Base-by-base conservation (phyloP, 2,113 vertebrate genomes). In the Muntiacus reevesi region DNA sequence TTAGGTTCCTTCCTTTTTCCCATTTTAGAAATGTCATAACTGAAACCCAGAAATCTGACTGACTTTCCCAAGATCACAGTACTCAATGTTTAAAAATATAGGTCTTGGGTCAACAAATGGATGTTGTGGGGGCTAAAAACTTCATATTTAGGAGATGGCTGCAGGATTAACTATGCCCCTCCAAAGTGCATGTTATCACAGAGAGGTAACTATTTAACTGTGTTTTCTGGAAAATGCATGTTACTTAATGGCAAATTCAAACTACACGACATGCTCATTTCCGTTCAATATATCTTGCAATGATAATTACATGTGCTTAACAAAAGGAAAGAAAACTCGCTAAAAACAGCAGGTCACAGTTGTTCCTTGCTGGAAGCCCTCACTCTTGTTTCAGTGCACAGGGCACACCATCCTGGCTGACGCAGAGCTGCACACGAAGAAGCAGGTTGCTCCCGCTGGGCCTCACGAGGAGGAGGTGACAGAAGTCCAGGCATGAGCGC, bases 401-500 rank as follows among this genome's bases (percentile, higher is more conserved):
- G 57, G 99, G 98, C 54, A 99, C 98, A 85, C 99, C 99, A 0
- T 99, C 99, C 97, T 99, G 99, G 98, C 99, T 99, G 82, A 99
- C 98, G n/a, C 99, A 99, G 36, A 99, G 98, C 25, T 99, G 98
- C 91, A 99, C 98, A 0, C 98, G 98, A 97, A 99, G 97, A 82
- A 99, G 98, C 12, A 99, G 87, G 7, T 99, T 99, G 47, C 99
- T 99, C 4, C 57, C 98, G 71, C 99, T 99, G 57, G 98, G 89
- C 87, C 99, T 99, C 93, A 99, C 78, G 40, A 99, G 98, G 92
- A 99, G 97, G 1, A 99, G 95, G 67, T 99, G 98, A 97, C 98
- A 99, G 89, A 99, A 99, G 0, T 99, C 99, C 17, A 99, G 99
- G 1, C 98, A 98, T 27, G 98, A 99, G 59, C 99, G 99, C 59